Evolutionary conservation across 2,888 invertebrate species (phyloP).

Genomic region (Melangyna quadrimaculata): DNA sequence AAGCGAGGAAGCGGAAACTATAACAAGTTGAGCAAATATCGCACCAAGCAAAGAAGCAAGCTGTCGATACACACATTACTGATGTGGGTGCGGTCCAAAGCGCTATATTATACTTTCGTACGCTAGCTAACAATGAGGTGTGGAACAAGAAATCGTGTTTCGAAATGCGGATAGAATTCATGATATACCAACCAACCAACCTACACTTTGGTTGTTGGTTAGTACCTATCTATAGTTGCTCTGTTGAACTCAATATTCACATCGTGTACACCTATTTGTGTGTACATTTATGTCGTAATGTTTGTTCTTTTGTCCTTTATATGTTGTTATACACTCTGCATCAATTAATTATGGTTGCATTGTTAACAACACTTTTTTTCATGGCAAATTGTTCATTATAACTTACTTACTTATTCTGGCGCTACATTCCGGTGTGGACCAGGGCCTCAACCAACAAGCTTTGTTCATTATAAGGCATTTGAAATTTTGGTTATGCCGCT

Average conservation of each 20-base stretch:
- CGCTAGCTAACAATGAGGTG: constrained; percentile 64
- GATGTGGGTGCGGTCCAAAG: constrained; percentile 58
- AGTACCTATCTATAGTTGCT: too few relatives aligned
- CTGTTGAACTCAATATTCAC: constrained; percentile 56
- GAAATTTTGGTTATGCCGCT: too few relatives aligned
- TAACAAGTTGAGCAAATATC: constrained; percentile 66
- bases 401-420: too few relatives aligned
- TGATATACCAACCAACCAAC: constrained; percentile 29
- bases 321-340: not conserved
- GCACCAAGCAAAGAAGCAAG: constrained; percentile 20
- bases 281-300: constrained; percentile 30
- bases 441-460: too few relatives aligned
- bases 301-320: constrained; percentile 25
- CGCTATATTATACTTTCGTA: too few relatives aligned
- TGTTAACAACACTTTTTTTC: not conserved
- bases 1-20: constrained; percentile 65
- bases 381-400: not conserved
- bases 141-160: constrained; percentile 64
- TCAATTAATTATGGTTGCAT: not conserved
- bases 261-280: constrained; percentile 37
- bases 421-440: too few relatives aligned
- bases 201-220: constrained; percentile 7
- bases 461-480: too few relatives aligned
- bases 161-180: constrained; percentile 62
- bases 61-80: constrained; percentile 49